A percentile compares a stretch with the other conserved stretches of the same genome.
phyloP scores from a whole-genome alignment of 2,888 invertebrate species.

The Thecocarcelia acutangulata region DNA sequence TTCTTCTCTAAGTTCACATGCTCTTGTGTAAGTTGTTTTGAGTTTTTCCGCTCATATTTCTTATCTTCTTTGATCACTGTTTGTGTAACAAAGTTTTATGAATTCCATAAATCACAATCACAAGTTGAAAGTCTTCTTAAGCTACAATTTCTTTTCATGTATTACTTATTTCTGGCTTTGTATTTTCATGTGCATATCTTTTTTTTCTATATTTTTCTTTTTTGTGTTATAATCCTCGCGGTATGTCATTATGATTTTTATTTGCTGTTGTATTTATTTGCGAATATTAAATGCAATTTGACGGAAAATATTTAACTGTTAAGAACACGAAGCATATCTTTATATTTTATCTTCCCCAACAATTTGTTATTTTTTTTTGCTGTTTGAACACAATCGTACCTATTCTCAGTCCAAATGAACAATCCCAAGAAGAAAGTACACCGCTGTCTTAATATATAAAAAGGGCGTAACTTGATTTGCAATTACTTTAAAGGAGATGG shows the following conservation, averaged over 20 bases:
- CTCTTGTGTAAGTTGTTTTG: constrained; percentile 32
- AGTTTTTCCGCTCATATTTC: constrained; percentile 25
- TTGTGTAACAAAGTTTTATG: constrained; percentile 57
- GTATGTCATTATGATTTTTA: constrained; percentile 16
- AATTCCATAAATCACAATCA: constrained; percentile 71
- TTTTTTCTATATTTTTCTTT: no score
- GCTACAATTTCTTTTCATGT: constrained; percentile 31
- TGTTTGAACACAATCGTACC: background rate
- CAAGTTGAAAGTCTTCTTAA: constrained; percentile 48
- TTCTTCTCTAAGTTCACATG: background rate
- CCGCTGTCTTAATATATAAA: no score
- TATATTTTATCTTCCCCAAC: background rate
- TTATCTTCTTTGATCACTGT: constrained; percentile 48
- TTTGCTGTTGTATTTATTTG: constrained; percentile 43
- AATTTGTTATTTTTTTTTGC: background rate
- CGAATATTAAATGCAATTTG: constrained; percentile 5
- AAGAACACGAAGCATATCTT: background rate
- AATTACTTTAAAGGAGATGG: no score
- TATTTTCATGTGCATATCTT: background rate
- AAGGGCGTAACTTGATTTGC: no score
- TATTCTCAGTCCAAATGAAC: no score
- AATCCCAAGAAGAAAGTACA: no score
- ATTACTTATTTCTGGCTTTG: background rate
- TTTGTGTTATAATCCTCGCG: background rate
- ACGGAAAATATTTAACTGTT: constrained; percentile 16